Conservation (phyloP, 2,888 invertebrate species). For the Salticus scenicus region DNA sequence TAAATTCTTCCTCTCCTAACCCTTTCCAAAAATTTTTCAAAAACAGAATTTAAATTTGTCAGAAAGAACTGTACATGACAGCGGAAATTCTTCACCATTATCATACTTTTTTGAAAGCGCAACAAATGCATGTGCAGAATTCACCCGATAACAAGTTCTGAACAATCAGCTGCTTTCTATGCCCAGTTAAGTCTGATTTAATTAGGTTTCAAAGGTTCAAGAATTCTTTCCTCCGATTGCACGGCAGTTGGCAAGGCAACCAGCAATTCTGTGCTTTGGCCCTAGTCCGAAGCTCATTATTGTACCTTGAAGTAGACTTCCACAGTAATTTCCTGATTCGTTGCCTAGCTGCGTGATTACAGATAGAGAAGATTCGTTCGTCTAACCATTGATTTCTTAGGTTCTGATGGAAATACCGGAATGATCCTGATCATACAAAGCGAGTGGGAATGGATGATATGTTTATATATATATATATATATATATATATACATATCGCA, state of each 20-base stretch:
- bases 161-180: conserved; percentile 15
- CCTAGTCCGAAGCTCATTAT: conserved; percentile 15
- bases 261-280: not conserved
- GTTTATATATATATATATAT: no score
- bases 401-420: conserved; percentile 21
- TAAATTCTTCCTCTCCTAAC: no score
- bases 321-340: conserved; percentile 56
- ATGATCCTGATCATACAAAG: not conserved
- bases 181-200: conserved; percentile 14
- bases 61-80: no score
- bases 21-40: no score
- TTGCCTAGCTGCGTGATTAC: conserved; percentile 62
- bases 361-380: conserved; percentile 47
- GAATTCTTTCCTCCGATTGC: not conserved
- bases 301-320: conserved; percentile 30
- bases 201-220: conserved; percentile 12
- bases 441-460: not conserved
- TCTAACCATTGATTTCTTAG: conserved; percentile 62
- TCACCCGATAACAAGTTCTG: not conserved
- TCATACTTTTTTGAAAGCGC: not conserved
- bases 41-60: no score
- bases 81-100: not conserved
- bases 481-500: no score
- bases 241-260: conserved; percentile 12
- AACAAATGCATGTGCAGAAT: not conserved